phyloP scores from a whole-genome alignment of 1,140 invertebrate genomes.

The Saccostrea cuccullata region DNA sequence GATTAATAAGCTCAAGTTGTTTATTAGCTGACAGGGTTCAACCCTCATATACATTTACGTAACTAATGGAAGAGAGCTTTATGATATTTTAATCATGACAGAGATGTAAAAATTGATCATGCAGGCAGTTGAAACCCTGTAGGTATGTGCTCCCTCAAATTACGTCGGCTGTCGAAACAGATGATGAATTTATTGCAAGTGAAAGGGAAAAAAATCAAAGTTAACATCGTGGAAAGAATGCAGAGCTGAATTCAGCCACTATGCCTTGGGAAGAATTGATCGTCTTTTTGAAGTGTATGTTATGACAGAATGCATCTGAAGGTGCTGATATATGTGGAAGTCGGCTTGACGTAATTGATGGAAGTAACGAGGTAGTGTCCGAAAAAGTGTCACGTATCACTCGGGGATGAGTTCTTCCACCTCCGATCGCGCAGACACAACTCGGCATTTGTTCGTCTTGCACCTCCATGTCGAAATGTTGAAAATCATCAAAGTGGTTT shows the following conservation, averaged over 20 bases:
- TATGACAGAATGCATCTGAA: slow-evolving; percentile 27
- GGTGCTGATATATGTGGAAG: not conserved
- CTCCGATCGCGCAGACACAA: not conserved
- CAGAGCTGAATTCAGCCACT: not conserved
- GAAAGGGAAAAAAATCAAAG: slow-evolving; percentile 27
- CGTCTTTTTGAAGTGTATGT: slow-evolving; percentile 23
- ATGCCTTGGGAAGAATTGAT: slow-evolving; percentile 18
- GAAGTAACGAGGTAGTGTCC: slow-evolving; percentile 16
- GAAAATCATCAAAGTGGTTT: slow-evolving; percentile 75
- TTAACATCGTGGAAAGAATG: not conserved
- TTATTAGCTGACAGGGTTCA: slow-evolving; percentile 31
- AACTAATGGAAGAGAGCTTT: slow-evolving; percentile 35
- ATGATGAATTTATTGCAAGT: slow-evolving; percentile 34
- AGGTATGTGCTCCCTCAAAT: slow-evolving; percentile 35
- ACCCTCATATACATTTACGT: slow-evolving; percentile 30
- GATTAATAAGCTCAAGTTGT: slow-evolving; percentile 18
- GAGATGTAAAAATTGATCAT: slow-evolving; percentile 34
- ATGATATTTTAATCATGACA: slow-evolving; percentile 32
- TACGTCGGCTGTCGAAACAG: not conserved
- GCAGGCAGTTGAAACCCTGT: slow-evolving; percentile 10
- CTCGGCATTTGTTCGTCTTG: slow-evolving; percentile 71
- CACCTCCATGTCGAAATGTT: slow-evolving; percentile 75
- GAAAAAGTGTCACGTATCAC: not conserved
- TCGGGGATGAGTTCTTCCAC: not conserved
- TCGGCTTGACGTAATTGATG: not conserved